Evolutionary conservation across 53 echinoderm and acorn worm species (phyloP).

Genomic region (Mesocentrotus franciscanus): DNA sequence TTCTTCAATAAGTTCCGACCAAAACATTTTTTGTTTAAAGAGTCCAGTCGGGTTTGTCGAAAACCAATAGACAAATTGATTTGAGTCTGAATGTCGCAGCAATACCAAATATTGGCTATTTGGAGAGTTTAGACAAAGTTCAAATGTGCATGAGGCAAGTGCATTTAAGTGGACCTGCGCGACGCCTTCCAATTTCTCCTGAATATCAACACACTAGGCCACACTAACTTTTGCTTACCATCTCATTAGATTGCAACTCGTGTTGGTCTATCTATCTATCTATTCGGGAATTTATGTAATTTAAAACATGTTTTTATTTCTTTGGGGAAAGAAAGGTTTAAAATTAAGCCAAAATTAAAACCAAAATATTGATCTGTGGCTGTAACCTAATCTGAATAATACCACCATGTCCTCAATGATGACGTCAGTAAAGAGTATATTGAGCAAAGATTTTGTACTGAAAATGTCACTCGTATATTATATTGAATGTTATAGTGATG

Average conservation of each 20-base stretch:
- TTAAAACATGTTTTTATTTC: too few species aligned
- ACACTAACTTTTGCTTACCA: too few species aligned
- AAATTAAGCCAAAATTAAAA: too few species aligned
- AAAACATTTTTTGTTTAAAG: background rate
- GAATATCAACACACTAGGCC: background rate
- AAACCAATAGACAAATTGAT: background rate
- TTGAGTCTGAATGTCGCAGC: background rate
- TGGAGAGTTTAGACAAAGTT: conserved; percentile 7
- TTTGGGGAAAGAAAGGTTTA: too few species aligned
- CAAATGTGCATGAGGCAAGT: background rate
- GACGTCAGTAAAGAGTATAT: too few species aligned
- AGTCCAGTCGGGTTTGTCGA: background rate
- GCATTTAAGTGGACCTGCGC: background rate
- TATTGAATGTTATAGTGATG: too few species aligned
- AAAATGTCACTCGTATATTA: too few species aligned
- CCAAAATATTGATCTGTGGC: too few species aligned
- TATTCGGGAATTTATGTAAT: too few species aligned
- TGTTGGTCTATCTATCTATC: background rate
- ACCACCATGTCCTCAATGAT: too few species aligned
- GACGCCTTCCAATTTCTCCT: background rate
- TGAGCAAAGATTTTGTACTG: too few species aligned
- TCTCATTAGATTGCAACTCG: background rate
- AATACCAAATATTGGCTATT: background rate
- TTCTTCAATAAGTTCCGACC: background rate
- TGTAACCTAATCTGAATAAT: too few species aligned